Evolutionary conservation across 2,888 invertebrate genomes (phyloP), one percentile per base, ranked within the genome.

Genomic region (Phania funesta): DNA sequence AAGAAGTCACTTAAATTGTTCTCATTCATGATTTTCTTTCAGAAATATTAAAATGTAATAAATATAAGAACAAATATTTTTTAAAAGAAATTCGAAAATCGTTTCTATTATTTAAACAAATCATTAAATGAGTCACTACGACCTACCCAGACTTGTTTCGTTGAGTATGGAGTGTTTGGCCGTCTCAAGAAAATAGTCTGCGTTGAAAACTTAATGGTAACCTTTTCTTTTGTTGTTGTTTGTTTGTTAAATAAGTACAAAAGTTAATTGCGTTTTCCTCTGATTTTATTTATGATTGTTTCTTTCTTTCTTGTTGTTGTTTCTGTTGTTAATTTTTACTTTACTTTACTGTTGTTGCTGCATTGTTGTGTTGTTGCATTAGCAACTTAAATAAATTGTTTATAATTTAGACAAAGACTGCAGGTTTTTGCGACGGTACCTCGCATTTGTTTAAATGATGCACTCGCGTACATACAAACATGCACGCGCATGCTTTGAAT

Each of bases 351-450:
- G n/a, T n/a, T n/a, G n/a, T n/a, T n/a, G n/a, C n/a, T n/a, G n/a
- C n/a, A n/a, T 65, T 77, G 56, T 48, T 58, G 73, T 82, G 62
- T 80, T 83, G 76, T 26, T 80, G 80, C 76, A 82, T 78, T 78
- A 64, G 68, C 64, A 71, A 78, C 74, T 64, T 80, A 71, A 80
- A 76, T 71, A 81, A 81, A 81, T 81, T 77, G 76, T 81, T 81
- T 81, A 76, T 62, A 76, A 78, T 79, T 80, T 76, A 76, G 64
- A 68, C n/a, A 80, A 80, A 62, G 18, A 77, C 24, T 62, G 68
- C 54, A 62, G 46, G 54, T 75, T 71, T 67, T 22, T 73, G 44
- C 56, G 48, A 16, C 29, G 29, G 48, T 71, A n/a, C n/a, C n/a
- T n/a, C n/a, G n/a, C n/a, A 16, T 68, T 68, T 78, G 71, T 62